phyloP scores from a whole-genome alignment of 2,797 vertebrate species.

The Sebastes taczanowskii region DNA sequence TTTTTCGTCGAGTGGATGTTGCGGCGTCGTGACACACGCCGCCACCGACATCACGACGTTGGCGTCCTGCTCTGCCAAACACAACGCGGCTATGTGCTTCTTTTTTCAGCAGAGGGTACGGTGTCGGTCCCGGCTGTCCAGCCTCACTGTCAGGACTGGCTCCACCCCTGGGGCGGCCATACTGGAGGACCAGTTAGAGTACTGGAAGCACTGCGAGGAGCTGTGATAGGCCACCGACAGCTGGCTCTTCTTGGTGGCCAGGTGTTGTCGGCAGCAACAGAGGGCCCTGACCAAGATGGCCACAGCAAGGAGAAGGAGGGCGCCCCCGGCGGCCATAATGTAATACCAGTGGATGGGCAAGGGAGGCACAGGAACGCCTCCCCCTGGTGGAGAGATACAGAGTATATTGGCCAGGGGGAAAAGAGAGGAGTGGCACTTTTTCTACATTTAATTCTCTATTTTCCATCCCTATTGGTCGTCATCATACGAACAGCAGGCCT shows the following conservation, averaged over 20 bases:
- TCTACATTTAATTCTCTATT: slow-evolving; percentile 37
- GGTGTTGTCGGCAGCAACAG: slow-evolving; percentile 97
- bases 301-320: slow-evolving; percentile 95
- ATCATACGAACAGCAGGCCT: slow-evolving; percentile 66
- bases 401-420: slow-evolving; percentile 77
- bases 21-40: slow-evolving; percentile 24
- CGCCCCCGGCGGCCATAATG: slow-evolving; percentile 97
- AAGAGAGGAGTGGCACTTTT: slow-evolving; percentile 69
- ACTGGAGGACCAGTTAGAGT: slow-evolving; percentile 92
- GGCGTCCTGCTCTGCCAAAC: slow-evolving; percentile 43
- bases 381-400: slow-evolving; percentile 99
- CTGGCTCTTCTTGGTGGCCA: slow-evolving; percentile 98
- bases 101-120: slow-evolving; percentile 88
- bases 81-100: slow-evolving; percentile 29
- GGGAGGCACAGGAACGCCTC: slow-evolving; percentile 95
- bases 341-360: slow-evolving; percentile 99
- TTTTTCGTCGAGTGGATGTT: slow-evolving; percentile 26
- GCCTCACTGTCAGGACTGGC: slow-evolving; percentile 95
- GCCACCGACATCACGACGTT: slow-evolving; percentile 40
- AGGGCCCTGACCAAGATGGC: slow-evolving; percentile 95
- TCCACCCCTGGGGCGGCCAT: slow-evolving; percentile 91
- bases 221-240: slow-evolving; percentile 98
- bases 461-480: slow-evolving; percentile 46
- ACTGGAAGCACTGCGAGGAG: slow-evolving; percentile 92
- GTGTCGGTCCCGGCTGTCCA: slow-evolving; percentile 93